These are phyloP conservation scores for Arvicola amphibius DNA, from an alignment of 2,797 vertebrate species.

Conservation along the genomic window DNA sequence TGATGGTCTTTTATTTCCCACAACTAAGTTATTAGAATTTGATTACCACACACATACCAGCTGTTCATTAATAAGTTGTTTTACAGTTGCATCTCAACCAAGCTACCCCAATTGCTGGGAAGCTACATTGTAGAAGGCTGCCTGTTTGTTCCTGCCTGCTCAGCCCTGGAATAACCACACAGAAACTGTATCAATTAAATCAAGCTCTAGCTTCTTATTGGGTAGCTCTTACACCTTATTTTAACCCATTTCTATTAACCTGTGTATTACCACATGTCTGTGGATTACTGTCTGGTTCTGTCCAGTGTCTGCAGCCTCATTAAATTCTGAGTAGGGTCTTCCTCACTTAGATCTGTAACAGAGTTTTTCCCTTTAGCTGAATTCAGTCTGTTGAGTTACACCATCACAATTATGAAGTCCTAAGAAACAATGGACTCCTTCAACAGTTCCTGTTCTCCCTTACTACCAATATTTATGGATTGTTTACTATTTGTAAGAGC, in stretches of 20 bases:
- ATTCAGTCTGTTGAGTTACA: background rate
- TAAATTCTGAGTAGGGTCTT: background rate
- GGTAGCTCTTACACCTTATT: no score
- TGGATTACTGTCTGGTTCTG: no score
- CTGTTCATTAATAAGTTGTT: constrained; percentile 43
- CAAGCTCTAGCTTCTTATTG: no score
- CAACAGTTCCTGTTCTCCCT: background rate
- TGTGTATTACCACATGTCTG: no score
- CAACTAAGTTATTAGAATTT: constrained; percentile 31
- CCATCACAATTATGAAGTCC: constrained; percentile 27
- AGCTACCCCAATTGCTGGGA: background rate
- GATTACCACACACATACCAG: background rate
- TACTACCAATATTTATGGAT: background rate
- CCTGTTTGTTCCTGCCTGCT: no score
- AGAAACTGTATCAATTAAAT: no score
- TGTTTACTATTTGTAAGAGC: background rate
- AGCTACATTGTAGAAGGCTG: background rate
- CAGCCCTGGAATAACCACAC: no score
- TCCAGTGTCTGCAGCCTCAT: no score
- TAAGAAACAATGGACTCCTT: background rate
- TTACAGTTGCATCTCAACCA: constrained; percentile 27
- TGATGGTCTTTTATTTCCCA: background rate
- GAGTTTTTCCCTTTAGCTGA: background rate
- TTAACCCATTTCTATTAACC: no score
- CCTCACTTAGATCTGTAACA: background rate